Evolutionary conservation across 2,113 vertebrate genomes (phyloP), one percentile per base, ranked within the genome.

Genomic region (Charina bottae): DNA sequence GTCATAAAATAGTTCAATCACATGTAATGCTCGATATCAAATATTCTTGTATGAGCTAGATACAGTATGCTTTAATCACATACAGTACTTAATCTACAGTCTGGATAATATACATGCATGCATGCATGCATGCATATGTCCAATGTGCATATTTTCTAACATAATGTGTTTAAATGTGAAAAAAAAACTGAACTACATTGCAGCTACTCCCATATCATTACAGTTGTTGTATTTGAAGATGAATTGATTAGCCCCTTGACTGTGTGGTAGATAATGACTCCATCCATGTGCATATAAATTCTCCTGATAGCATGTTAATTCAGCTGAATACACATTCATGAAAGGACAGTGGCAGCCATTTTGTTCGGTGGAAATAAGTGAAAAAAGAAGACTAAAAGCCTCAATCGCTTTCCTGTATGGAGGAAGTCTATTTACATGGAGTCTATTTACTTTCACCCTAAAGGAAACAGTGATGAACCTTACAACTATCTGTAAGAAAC

Each of bases 11-110:
- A 89, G 78, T 23, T 88, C 10, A 90, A 59, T 56, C 46, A 88
- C 60, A 85, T 9, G 85, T 58, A 91, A 15, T 89, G 84, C 89
- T 94, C 95, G 62, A 90, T 92, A 46, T 93, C 64, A 9, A 24
- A 88, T 55, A 6, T 88, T 15, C 88, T 96, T 93, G 17, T 96
- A 88, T 83, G 85, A 94, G 15, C 46, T 54, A 92, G 94, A 93
- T 7, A n/a, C n/a, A n/a, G n/a, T n/a, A 24, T 83, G 64, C 23
- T 64, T 53, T 92, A 33, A 91, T 95, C 92, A 64, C 90, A 85
- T 88, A 9, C 37, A 93, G 2, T 93, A 91, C 68, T 84, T 0
- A 89, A 93, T 93, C 90, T 93, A 64, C 96, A 83, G 12, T 72
- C 60, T 42, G 92, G n/a, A 21, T 86, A 62, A 49, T 49, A 49